A percentile compares a stretch with the other conserved stretches of the same genome.
phyloP scores from a whole-genome alignment of 2,888 invertebrate species.

The Ophioninae sp. region DNA sequence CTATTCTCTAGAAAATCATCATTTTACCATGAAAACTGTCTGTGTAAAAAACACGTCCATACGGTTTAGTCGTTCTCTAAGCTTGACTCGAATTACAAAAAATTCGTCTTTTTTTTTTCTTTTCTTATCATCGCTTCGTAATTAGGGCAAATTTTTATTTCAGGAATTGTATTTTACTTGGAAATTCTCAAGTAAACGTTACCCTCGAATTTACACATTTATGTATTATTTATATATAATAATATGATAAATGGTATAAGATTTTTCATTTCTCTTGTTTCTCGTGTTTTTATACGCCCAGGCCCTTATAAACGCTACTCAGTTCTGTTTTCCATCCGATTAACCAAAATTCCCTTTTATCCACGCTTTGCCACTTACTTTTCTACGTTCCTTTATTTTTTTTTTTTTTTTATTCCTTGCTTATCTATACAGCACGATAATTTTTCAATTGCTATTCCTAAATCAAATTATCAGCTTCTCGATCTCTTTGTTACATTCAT shows the following conservation, averaged over 20 bases:
- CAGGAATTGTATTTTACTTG: conserved; percentile 29
- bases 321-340: conserved; percentile 69
- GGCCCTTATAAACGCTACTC: conserved; percentile 67
- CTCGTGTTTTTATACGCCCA: conserved; percentile 52
- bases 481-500: conserved; percentile 24
- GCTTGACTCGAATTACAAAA: neutral
- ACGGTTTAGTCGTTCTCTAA: neutral
- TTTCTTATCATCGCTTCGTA: neutral
- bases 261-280: conserved; percentile 52
- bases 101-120: neutral
- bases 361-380: conserved; percentile 2
- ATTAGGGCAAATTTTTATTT: conserved; percentile 52
- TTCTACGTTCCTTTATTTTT: conserved; percentile 9
- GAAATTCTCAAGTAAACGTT: conserved; percentile 38
- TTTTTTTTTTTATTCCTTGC: conserved; percentile 1
- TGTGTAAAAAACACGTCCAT: neutral
- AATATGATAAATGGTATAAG: neutral
- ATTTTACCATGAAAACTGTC: neutral
- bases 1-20: neutral
- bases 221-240: conserved; percentile 37
- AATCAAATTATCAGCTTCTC: conserved; percentile 11
- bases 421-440: neutral
- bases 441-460: conserved; percentile 28
- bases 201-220: conserved; percentile 42
- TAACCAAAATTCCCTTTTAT: conserved; percentile 60